Base-by-base conservation (phyloP, 2,113 vertebrate genomes). In the Galemys pyrenaicus region DNA sequence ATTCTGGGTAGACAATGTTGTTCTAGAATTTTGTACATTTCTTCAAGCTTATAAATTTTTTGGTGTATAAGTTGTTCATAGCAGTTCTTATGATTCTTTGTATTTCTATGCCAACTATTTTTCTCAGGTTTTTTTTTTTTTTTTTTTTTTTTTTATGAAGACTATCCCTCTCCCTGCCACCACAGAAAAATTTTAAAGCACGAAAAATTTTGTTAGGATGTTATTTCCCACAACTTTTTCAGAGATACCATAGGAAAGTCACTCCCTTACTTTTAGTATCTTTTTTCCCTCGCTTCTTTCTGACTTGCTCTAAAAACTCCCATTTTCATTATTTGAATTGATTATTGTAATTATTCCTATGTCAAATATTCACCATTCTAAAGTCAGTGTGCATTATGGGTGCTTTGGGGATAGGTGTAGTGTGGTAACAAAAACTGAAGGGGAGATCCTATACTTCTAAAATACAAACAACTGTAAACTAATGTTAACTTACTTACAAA, bases 301-400 rank as follows among this genome's bases (percentile, higher is more conserved):
- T 51, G 46, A 7, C 11, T 20, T 77, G 7, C 83, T 1, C 2
- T 24, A 46, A n/a, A 39, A 77, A 49, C 54, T 88, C 85, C 8
- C 16, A 70, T 67, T 92, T 96, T 94, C 19, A 80, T 91, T n/a
- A 37, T 87, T 91, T 60, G 24, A 93, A 49, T 2, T 64, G 37
- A 28, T 56, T 84, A 77, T 44, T 71, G 4, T 12, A n/a, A 75
- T 80, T 71, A 35, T 37, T 71, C 65, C 81, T 44, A 86, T 81
- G 39, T 44, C n/a, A 88, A 71, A 32, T 73, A 28, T 62, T 51
- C 32, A 54, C 67, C 20, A 28, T 84, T 85, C 73, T 92, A 68
- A 86, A 49, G 51, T 71, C 67, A 88, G 24, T 54, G n/a, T n/a
- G n/a, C n/a, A n/a, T n/a, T n/a, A n/a, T n/a, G 20, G 49, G 54